phyloP scores from a whole-genome alignment of 53 echinoderm and acorn worm species.

The Holothuria leucospilota region DNA sequence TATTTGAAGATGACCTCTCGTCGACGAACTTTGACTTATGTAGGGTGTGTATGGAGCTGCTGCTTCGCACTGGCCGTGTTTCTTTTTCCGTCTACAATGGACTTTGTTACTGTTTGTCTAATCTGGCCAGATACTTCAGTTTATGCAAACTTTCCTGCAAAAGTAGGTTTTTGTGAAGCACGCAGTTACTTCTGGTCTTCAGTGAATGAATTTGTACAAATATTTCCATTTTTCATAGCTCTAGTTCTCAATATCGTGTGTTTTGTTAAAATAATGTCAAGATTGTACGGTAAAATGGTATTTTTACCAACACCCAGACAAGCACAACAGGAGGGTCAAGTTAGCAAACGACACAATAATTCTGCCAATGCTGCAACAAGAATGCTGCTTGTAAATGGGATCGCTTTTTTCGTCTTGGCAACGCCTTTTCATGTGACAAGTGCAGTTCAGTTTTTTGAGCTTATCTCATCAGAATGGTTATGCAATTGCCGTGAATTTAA shows the following conservation, averaged over 20 bases:
- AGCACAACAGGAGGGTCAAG: no score
- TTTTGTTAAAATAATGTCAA: not conserved
- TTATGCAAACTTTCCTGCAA: constrained; percentile 2
- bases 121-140: not conserved
- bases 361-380: constrained; percentile 10
- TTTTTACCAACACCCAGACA: no score
- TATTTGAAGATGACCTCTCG: not conserved
- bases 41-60: not conserved
- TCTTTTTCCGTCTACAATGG: not conserved
- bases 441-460: constrained; percentile 10
- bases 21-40: constrained; percentile 5
- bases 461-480: not conserved
- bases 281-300: not conserved
- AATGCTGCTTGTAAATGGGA: constrained; percentile 10
- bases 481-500: not conserved
- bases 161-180: not conserved
- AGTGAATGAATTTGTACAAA: not conserved
- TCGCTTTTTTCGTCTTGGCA: not conserved
- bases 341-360: not conserved
- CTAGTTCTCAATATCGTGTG: constrained; percentile 11
- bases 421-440: constrained; percentile 9
- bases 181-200: no score
- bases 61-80: not conserved
- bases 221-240: constrained; percentile 1
- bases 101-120: not conserved